phyloP scores from a whole-genome alignment of 2,888 invertebrate species.

The Lepidonotus clava region DNA sequence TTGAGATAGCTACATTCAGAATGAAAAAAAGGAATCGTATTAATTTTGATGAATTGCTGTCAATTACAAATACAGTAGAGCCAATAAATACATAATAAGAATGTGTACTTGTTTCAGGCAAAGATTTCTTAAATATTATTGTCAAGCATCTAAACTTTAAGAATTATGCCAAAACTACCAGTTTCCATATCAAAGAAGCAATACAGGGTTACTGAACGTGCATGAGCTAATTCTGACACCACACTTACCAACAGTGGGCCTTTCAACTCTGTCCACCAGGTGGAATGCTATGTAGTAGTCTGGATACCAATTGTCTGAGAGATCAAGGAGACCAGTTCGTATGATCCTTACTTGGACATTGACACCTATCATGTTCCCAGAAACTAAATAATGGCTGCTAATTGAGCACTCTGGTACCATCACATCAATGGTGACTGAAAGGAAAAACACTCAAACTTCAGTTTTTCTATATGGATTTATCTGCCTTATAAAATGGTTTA shows the following conservation, averaged over 20 bases:
- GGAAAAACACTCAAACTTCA: neutral
- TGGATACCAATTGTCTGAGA: neutral
- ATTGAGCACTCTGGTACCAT: neutral
- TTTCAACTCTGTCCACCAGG: neutral
- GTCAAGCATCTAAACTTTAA: no score
- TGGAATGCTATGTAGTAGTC: neutral
- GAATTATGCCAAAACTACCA: no score
- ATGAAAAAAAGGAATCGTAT: no score
- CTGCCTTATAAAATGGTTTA: neutral
- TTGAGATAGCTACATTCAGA: no score
- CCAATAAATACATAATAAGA: no score
- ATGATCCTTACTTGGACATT: neutral
- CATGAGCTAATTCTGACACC: no score
- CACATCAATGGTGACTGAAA: neutral
- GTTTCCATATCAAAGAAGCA: no score
- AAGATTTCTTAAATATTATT: no score
- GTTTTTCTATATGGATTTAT: neutral
- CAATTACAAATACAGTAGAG: no score
- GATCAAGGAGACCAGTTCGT: neutral
- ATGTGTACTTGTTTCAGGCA: no score
- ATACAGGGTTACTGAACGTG: no score
- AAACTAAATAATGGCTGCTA: neutral
- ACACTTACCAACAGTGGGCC: neutral
- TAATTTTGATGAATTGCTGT: no score
- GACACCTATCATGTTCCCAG: neutral